A percentile compares a stretch with the other conserved stretches of the same genome.
phyloP scores from a whole-genome alignment of 2,113 vertebrate species.

The Caretta caretta region DNA sequence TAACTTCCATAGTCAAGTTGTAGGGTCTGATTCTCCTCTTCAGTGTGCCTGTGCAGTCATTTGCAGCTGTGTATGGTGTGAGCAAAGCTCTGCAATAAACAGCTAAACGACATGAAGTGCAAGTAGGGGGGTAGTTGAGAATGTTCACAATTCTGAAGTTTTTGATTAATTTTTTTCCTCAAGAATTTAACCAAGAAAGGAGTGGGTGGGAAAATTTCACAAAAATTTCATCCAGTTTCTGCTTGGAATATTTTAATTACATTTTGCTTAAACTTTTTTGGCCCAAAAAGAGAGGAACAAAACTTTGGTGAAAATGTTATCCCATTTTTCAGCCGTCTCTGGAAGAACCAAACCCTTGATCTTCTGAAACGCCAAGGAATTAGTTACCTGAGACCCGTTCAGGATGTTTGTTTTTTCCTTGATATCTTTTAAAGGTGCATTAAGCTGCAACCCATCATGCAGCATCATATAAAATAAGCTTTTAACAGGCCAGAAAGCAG shows the following conservation, averaged over 20 bases:
- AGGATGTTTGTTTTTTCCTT: background rate
- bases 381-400: background rate
- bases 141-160: background rate
- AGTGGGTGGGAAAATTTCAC: background rate
- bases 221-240: background rate
- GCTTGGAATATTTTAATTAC: background rate
- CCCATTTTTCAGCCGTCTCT: background rate
- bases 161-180: background rate
- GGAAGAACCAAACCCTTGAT: background rate
- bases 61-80: background rate
- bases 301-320: background rate
- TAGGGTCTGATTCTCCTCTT: background rate
- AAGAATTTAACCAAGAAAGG: slow-evolving; percentile 16
- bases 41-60: slow-evolving; percentile 14
- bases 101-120: background rate
- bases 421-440: background rate
- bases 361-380: background rate
- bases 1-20: slow-evolving; percentile 17
- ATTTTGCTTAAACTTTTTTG: background rate
- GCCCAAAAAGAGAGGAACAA: background rate
- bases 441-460: accelerated
- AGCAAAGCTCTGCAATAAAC: background rate
- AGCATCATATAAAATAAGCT: background rate
- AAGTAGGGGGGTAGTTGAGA: slow-evolving; percentile 13
- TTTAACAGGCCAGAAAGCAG: background rate